Conservation (phyloP, 2,113 vertebrate genomes). For the Pagrus major region DNA sequence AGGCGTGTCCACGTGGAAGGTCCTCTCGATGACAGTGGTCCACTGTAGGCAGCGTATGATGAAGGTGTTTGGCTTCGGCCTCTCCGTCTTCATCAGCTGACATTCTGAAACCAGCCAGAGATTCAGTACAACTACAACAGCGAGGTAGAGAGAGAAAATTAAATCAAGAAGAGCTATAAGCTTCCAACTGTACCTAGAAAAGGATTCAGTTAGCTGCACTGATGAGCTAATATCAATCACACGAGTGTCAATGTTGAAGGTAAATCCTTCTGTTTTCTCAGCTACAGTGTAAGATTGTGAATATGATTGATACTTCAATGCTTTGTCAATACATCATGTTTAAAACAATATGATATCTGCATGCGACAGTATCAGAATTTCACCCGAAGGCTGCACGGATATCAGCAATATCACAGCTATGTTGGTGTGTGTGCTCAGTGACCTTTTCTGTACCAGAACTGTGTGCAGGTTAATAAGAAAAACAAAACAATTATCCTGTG, state of each 20-base stretch:
- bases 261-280: background rate
- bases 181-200: background rate
- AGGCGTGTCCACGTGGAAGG: slow-evolving; percentile 96
- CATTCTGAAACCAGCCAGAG: slow-evolving; percentile 87
- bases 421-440: no score
- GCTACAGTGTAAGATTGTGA: background rate
- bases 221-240: background rate
- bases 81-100: slow-evolving; percentile 98
- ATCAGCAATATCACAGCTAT: no score
- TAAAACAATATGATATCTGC: no score
- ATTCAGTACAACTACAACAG: slow-evolving; percentile 1
- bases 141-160: background rate
- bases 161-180: background rate
- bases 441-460: no score
- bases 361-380: no score
- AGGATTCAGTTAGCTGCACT: background rate
- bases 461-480: no score
- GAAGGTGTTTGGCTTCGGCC: slow-evolving; percentile 98
- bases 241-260: background rate
- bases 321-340: no score
- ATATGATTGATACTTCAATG: no score
- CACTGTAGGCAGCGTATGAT: slow-evolving; percentile 99
- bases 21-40: slow-evolving; percentile 98
- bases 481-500: no score
- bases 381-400: no score